Evolutionary conservation across 2,888 invertebrate genomes (phyloP).

Genomic region (Drosophila atripex): DNA sequence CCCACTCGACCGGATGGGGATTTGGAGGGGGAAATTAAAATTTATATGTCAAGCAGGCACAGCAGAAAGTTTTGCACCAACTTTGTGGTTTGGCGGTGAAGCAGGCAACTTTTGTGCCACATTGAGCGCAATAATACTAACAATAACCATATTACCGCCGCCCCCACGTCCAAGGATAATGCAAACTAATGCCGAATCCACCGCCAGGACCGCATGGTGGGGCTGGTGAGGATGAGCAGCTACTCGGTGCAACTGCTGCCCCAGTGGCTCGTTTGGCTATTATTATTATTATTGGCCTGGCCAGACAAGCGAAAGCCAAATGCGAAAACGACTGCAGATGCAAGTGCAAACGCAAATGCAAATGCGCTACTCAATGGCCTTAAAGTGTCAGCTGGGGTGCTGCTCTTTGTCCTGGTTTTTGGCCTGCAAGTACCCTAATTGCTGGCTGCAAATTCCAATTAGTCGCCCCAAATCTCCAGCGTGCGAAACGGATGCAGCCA

Average conservation of each 20-base stretch:
- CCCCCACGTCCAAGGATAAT: slow-evolving; percentile 51
- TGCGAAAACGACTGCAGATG: slow-evolving; percentile 9
- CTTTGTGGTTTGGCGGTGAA: slow-evolving; percentile 55
- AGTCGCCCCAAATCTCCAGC: slow-evolving; percentile 37
- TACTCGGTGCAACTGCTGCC: slow-evolving; percentile 18
- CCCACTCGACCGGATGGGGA: slow-evolving; percentile 22
- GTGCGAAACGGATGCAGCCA: slow-evolving; percentile 16
- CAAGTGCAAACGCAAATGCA: slow-evolving; percentile 31
- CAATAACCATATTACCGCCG: slow-evolving; percentile 57
- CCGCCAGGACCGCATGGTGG: slow-evolving; percentile 7
- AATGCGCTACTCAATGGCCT: slow-evolving; percentile 59
- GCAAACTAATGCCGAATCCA: slow-evolving; percentile 67
- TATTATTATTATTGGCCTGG: slow-evolving; percentile 36
- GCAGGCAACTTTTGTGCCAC: slow-evolving; percentile 54
- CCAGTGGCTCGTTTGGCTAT: slow-evolving; percentile 36
- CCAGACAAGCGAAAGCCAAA: slow-evolving; percentile 14
- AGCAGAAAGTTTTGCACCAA: slow-evolving; percentile 53
- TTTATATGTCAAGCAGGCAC: slow-evolving; percentile 60
- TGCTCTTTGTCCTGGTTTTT: slow-evolving; percentile 44
- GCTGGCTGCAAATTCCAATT: slow-evolving; percentile 51
- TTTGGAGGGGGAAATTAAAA: slow-evolving; percentile 52
- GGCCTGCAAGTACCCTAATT: slow-evolving; percentile 49
- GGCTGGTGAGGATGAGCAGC: slow-evolving; percentile 33
- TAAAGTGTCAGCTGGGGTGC: slow-evolving; percentile 55
- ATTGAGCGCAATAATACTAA: slow-evolving; percentile 63